Evolutionary conservation across 2,888 invertebrate species (phyloP).

Genomic region (Drosophila recens): DNA sequence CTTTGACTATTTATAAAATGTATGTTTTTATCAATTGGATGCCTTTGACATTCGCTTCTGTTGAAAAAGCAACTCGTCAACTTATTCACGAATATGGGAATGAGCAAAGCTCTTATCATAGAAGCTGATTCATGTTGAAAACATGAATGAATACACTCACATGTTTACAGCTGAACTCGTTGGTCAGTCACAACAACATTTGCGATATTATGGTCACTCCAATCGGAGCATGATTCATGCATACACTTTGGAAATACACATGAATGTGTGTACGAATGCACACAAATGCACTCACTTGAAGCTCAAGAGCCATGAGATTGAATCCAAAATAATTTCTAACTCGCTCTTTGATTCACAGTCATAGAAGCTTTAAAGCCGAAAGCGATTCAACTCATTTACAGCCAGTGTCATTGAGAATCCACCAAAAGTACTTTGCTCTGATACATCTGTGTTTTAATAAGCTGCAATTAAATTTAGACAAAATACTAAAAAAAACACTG

Average conservation of each 20-base stretch:
- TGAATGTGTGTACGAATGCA: conserved; percentile 32
- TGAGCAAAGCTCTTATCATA: conserved; percentile 31
- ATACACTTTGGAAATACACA: conserved; percentile 27
- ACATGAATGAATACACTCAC: conserved; percentile 10
- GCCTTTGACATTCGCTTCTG: conserved; percentile 1
- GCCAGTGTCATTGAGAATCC: neutral
- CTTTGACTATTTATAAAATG: conserved; percentile 21
- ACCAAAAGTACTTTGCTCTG: neutral
- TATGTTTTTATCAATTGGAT: neutral
- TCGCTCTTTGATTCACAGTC: conserved; percentile 14
- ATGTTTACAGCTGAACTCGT: conserved; percentile 6
- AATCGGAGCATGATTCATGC: conserved; percentile 35
- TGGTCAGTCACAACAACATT: conserved; percentile 18
- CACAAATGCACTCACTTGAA: conserved; percentile 23
- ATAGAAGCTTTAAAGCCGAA: neutral
- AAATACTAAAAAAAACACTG: conserved; percentile 17
- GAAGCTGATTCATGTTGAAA: conserved; percentile 26
- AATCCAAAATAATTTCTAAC: conserved; percentile 22
- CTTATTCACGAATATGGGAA: neutral
- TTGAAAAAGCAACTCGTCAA: neutral
- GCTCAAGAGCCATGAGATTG: conserved; percentile 44
- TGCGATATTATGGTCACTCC: neutral
- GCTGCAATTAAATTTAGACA: conserved; percentile 29
- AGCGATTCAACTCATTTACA: neutral
- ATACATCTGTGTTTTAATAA: conserved; percentile 16